Evolutionary conservation across 2,888 invertebrate genomes (phyloP), one percentile per base, ranked within the genome.

Genomic region (Lordiphosa andalusiaca): DNA sequence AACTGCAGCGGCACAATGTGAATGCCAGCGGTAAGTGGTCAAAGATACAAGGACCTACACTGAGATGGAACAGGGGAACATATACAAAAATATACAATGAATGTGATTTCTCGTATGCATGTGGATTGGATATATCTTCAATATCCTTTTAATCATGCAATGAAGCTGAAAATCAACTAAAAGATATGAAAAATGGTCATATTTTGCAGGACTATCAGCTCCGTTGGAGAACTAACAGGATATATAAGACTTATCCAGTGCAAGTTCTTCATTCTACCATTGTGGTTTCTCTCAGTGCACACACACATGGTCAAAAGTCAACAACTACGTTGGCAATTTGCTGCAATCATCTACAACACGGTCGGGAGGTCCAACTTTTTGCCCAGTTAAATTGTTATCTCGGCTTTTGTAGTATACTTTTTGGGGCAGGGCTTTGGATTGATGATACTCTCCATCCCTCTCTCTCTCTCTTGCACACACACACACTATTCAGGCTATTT

Each of bases 11-110:
- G 47, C 56, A 52, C 62, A 68, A 81, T 84, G 68, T 84, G 84
- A 73, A 67, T 71, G 64, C 56, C 69, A 66, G 56, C 63, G 66
- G 49, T 81, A 71, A 77, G 68, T 76, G 84, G 68, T 57, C 66
- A 63, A 59, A 42, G 52, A 49, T 25, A 56, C 39, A 46, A 19
- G 25, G 13, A 46, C 44, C 41, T 9, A 40, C 33, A 42, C 37
- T 54, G 10, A 38, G 33, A 12, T 5, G 44, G 44, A 12, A 23
- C 6, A 47, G 19, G 4, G 19, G n/a, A n/a, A n/a, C n/a, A n/a
- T n/a, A n/a, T n/a, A n/a, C n/a, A n/a, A n/a, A n/a, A n/a, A n/a
- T n/a, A n/a, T n/a, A n/a, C n/a, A n/a, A n/a, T n/a, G n/a, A n/a
- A n/a, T n/a, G n/a, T n/a, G 16, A 16, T 16, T 16, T 16, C 16